Percentiles rank a stretch among this genome's conserved stretches.
phyloP scores from a whole-genome alignment of 2,113 vertebrate genomes.

The Carassius carassius region DNA sequence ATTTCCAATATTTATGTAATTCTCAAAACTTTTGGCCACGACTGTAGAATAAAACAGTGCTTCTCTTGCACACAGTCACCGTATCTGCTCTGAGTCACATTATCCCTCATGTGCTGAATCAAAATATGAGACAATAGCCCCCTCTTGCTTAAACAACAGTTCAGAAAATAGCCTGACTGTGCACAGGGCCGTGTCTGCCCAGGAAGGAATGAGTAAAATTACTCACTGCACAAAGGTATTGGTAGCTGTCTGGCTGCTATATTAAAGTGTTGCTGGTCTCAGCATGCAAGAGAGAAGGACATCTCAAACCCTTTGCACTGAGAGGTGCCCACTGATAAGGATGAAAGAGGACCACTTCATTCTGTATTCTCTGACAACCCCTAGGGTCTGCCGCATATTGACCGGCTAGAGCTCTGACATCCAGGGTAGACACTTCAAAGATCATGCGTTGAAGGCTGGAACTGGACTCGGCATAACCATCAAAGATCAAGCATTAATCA shows the following conservation, averaged over 20 bases:
- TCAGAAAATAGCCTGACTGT: conserved; percentile 26
- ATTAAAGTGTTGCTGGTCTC: not conserved
- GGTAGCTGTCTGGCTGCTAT: not conserved
- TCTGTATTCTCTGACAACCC: conserved; percentile 46
- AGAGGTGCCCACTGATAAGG: conserved; percentile 14
- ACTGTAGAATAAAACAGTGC: not conserved
- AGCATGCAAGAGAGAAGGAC: conserved; percentile 16
- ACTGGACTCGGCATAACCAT: conserved; percentile 26
- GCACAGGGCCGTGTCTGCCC: conserved; percentile 2
- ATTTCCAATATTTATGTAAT: too few relatives aligned
- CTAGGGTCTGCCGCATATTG: not conserved
- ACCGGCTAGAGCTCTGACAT: conserved; percentile 23
- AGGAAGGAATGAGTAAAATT: not conserved
- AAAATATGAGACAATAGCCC: conserved; percentile 27
- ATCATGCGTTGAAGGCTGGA: conserved; percentile 26
- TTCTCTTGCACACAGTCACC: not conserved
- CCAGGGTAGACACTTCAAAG: conserved; percentile 18
- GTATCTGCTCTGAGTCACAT: conserved; percentile 22
- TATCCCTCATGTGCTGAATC: conserved; percentile 2
- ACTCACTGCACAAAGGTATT: not conserved
- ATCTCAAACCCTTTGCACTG: conserved; percentile 25
- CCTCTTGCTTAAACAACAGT: conserved; percentile 25
- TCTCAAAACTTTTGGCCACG: too few relatives aligned
- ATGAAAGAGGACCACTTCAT: conserved; percentile 40
- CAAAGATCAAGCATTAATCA: conserved; percentile 57